Evolutionary conservation across 2,888 invertebrate species (phyloP).

Genomic region (Orthonychiurus folsomi): DNA sequence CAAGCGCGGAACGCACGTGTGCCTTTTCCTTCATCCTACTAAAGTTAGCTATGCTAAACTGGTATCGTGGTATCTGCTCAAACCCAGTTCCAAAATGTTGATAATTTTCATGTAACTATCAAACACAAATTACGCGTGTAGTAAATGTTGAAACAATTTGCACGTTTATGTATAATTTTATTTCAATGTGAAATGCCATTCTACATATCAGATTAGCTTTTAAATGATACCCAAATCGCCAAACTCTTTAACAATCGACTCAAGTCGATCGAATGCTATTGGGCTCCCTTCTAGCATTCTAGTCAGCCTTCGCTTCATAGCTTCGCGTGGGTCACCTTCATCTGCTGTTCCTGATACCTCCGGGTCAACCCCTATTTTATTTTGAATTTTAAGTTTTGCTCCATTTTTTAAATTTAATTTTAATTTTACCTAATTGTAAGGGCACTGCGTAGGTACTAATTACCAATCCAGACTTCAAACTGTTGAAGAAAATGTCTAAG

Average conservation of each 20-base stretch:
- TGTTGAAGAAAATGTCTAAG: constrained; percentile 22
- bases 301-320: background rate
- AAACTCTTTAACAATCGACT: constrained; percentile 23
- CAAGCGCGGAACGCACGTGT: too few species aligned
- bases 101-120: too few species aligned
- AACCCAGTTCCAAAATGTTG: too few species aligned
- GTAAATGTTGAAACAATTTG: too few species aligned
- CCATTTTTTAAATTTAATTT: background rate
- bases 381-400: too few species aligned
- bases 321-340: background rate
- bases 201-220: too few species aligned
- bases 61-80: too few species aligned
- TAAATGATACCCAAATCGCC: constrained; percentile 17
- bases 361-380: constrained; percentile 7
- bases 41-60: too few species aligned
- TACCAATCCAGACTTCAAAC: constrained; percentile 17
- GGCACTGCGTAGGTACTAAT: constrained; percentile 27
- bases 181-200: too few species aligned
- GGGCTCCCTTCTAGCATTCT: constrained; percentile 18
- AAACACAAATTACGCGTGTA: too few species aligned
- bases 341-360: background rate
- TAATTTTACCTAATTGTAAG: constrained; percentile 23
- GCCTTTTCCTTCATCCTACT: too few species aligned
- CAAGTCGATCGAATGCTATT: constrained; percentile 18
- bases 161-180: too few species aligned